A percentile compares a stretch with the other conserved stretches of the same genome.
phyloP scores from a whole-genome alignment of 64 coral and sea anemone genomes.

The Stichodactyla mertensii region DNA sequence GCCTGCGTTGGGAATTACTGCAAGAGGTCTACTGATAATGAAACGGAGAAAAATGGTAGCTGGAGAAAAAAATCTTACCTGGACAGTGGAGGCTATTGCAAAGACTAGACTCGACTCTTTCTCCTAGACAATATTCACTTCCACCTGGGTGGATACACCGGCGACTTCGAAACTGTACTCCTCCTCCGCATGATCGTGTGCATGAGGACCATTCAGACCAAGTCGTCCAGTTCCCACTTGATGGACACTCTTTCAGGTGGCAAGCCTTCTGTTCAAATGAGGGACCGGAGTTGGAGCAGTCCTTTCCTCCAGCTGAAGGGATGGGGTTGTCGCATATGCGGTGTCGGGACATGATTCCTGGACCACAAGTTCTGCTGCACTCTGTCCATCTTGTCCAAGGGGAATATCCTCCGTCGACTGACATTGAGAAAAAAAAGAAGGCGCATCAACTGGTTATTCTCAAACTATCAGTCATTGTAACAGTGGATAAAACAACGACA shows the following conservation, averaged over 20 bases:
- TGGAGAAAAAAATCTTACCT: slow-evolving; percentile 32
- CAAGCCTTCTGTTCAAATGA: slow-evolving; percentile 86
- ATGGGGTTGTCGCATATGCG: slow-evolving; percentile 63
- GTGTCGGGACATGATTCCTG: slow-evolving; percentile 88
- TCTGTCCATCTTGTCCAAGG: slow-evolving; percentile 68
- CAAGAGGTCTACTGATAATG: too few species aligned
- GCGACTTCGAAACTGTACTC: slow-evolving; percentile 79
- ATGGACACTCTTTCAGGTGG: slow-evolving; percentile 34
- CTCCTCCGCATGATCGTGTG: slow-evolving; percentile 63
- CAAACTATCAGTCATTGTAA: too few species aligned
- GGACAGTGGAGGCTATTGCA: slow-evolving; percentile 75
- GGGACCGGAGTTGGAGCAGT: slow-evolving; percentile 74
- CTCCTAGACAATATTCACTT: slow-evolving; percentile 64
- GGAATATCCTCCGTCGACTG: slow-evolving; percentile 79
- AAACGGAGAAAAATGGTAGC: too few species aligned
- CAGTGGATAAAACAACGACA: too few species aligned
- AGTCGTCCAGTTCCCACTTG: slow-evolving; percentile 74
- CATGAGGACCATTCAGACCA: slow-evolving; percentile 70
- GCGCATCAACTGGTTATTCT: too few species aligned
- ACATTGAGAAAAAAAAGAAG: neutral
- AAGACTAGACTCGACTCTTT: slow-evolving; percentile 67
- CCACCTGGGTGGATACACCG: slow-evolving; percentile 55
- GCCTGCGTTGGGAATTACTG: too few species aligned
- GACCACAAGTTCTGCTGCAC: slow-evolving; percentile 78
- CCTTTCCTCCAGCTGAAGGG: slow-evolving; percentile 73